Base-by-base conservation (phyloP, 2,113 vertebrate genomes). In the Ceyx margarethae region DNA sequence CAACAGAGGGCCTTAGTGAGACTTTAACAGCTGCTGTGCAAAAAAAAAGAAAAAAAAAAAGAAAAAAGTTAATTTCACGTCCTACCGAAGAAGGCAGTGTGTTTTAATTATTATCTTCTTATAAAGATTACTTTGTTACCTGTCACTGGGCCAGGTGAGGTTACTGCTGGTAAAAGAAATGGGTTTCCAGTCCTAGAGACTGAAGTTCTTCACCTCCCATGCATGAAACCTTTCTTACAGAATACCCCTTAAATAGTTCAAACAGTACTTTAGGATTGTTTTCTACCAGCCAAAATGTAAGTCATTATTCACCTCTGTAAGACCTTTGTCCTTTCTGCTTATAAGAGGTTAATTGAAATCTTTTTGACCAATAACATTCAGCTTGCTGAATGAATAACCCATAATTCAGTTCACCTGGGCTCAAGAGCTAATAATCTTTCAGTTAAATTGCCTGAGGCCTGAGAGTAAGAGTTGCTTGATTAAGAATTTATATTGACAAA, bases 1-100 rank as follows among this genome's bases (percentile, higher is more conserved):
- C 78, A 82, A 67, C 87, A 94, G 94, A 89, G 89, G 91, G 81
- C 67, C 28, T 64, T 58, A 37, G 37, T 40, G 62, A 91, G 75
- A 37, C 11, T 5, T 1, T 14, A n/a, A 68, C 3, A 20, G 37
- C 61, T 58, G 40, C 45, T 86, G 33, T 16, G 37, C 15, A 31
- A 68, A 53, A 87, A 75, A 71, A 26, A 48, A 6, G 15, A 71
- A 21, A 37, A 37, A 31, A 68, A 53, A 87, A 75, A 71, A 26
- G 23, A 15, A 18, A 71, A 21, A 6, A n/a, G 4, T 5, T 35
- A 21, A 13, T 78, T 69, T 78, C 35, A 40, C 19, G 26, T 43
- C 26, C 28, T 13, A 20, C 23, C 48, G 46, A 68, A 68, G 13
- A 46, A 61, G 23, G 20, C 51, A 51, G 7, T 15, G 43, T 29